These are phyloP conservation scores for Gambusia affinis DNA, from an alignment of 2,113 vertebrate genomes.

Conservation along the genomic window DNA sequence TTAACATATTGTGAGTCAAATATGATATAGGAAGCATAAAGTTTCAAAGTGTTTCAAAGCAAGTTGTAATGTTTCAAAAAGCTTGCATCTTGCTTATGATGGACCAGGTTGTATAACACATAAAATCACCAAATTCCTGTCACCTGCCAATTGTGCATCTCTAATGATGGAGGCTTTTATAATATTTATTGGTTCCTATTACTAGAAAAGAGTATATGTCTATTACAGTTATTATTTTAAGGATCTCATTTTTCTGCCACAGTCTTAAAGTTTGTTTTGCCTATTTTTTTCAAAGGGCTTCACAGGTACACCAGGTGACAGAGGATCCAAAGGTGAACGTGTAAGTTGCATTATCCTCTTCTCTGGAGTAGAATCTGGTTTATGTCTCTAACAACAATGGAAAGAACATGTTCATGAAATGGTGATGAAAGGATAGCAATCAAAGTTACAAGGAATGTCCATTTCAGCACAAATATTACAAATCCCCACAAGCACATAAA, in stretches of 20 bases:
- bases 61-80: too few species aligned
- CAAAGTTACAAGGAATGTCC: slow-evolving; percentile 35
- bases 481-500: slow-evolving; percentile 62
- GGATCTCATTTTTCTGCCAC: background rate
- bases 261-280: slow-evolving; percentile 12
- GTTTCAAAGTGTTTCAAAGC: too few species aligned
- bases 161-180: slow-evolving; percentile 9
- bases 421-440: slow-evolving; percentile 58
- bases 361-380: slow-evolving; percentile 25
- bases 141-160: background rate
- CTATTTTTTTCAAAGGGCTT: slow-evolving; percentile 82
- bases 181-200: background rate
- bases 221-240: background rate
- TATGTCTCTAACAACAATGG: slow-evolving; percentile 34
- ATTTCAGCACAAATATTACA: slow-evolving; percentile 59
- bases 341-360: slow-evolving; percentile 76
- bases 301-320: slow-evolving; percentile 88
- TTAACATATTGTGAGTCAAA: too few species aligned
- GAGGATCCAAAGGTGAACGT: slow-evolving; percentile 97
- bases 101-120: background rate
- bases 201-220: slow-evolving; percentile 2
- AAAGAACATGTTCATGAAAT: slow-evolving; percentile 48
- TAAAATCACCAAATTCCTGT: too few species aligned
- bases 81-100: background rate
- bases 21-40: too few species aligned